Base-by-base conservation (phyloP, 2,888 invertebrate genomes). In the Tetragonisca angustula region DNA sequence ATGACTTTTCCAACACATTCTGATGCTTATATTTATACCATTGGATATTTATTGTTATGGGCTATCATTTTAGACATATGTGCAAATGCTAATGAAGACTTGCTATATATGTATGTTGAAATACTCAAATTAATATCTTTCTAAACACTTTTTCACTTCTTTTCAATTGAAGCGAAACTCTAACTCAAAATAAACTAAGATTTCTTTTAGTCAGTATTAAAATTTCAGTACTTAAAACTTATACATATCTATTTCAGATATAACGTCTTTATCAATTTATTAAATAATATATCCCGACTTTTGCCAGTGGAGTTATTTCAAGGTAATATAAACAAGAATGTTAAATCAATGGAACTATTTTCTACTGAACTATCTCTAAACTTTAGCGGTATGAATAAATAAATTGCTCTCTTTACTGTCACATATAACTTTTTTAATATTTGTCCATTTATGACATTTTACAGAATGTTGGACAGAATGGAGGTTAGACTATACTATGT, bases 21-120 rank as follows among this genome's bases (percentile, higher is more conserved):
- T 27, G 27, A 27, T 27, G 27, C 0, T 54, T 95, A 96, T 92
- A 94, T 95, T 49, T 95, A 96, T 90, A 95, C 96, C 19, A 95
- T 97, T 64, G 97, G 97, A 62, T 98, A 97, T 95, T 95, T 98
- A 90, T 95, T 98, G 83, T 94, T 97, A 69, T 97, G 97, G 96
- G 96, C 96, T 90, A 95, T 97, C 78, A 94, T 97, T 67, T 94
- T 97, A 84, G 94, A 95, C 75, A 96, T 97, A 91, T 97, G 97
- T 91, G 95, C 95, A 68, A 95, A 96, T 81, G 96, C 98, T 27
- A 27, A 21, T 95, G 96, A 96, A 5, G 97, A 97, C 94, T 95
- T 97, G 79, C 95, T 96, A 81, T 97, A 96, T 87, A 96, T 97
- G 88, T 97, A 97, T 93, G 96, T 96, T 13, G 96, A 96, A 89